Evolutionary conservation across 1,140 invertebrate genomes (phyloP).

Genomic region (Drosophila bipectinata): DNA sequence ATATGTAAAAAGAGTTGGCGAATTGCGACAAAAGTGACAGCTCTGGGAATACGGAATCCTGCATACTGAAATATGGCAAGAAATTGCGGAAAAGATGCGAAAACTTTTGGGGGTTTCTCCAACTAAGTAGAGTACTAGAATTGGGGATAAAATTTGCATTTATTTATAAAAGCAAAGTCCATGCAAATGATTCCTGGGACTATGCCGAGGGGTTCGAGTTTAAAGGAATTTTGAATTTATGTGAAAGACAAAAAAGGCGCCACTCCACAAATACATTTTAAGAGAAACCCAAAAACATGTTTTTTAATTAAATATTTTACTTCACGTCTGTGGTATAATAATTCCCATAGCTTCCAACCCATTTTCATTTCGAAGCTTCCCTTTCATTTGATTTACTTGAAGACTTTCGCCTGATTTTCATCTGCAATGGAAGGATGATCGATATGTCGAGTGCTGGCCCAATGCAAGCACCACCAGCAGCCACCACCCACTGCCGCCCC

Average conservation of each 20-base stretch:
- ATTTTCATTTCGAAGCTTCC: background rate
- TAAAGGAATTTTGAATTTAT: background rate
- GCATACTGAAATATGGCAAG: slow-evolving; percentile 36
- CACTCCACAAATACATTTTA: too few relatives aligned
- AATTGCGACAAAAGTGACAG: slow-evolving; percentile 52
- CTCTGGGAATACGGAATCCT: slow-evolving; percentile 38
- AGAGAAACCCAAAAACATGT: too few relatives aligned
- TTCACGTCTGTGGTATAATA: too few relatives aligned
- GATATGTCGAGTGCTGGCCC: slow-evolving; percentile 54
- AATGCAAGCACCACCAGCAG: slow-evolving; percentile 7
- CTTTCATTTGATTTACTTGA: slow-evolving; percentile 22
- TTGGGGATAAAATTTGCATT: slow-evolving; percentile 44
- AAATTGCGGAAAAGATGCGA: slow-evolving; percentile 12
- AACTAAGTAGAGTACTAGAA: slow-evolving; percentile 41
- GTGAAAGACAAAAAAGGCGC: background rate
- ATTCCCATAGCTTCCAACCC: background rate
- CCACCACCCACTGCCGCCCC: background rate
- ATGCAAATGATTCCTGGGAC: slow-evolving; percentile 37
- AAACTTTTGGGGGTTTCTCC: slow-evolving; percentile 15
- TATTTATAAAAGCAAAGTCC: slow-evolving; percentile 23
- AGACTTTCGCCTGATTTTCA: slow-evolving; percentile 36
- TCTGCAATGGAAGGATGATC: slow-evolving; percentile 40
- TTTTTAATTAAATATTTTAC: too few relatives aligned
- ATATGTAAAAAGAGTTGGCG: slow-evolving; percentile 20
- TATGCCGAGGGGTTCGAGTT: slow-evolving; percentile 3